A percentile compares a stretch with the other conserved stretches of the same genome.
These are phyloP conservation scores for Aphelenchoides besseyi DNA, from an alignment of 1,140 invertebrate genomes.

Conservation along the genomic window DNA sequence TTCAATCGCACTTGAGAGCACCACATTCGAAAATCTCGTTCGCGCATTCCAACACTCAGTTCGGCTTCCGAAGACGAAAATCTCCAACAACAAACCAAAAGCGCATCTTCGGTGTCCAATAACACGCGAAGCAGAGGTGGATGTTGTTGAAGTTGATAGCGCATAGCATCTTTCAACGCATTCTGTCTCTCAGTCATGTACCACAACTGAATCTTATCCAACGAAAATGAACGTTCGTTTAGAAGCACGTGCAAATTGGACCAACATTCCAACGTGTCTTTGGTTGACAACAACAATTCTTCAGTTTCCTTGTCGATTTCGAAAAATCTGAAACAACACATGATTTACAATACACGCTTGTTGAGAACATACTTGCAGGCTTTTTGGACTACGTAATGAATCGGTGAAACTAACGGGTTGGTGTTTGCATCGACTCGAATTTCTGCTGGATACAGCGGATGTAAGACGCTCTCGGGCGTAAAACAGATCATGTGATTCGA, in stretches of 20 bases:
- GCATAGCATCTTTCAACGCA: conserved; percentile 52
- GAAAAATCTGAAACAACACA: conserved; percentile 32
- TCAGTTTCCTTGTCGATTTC: conserved; percentile 20
- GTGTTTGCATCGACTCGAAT: conserved; percentile 33
- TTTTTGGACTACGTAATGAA: conserved; percentile 53
- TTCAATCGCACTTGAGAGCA: conserved; percentile 36
- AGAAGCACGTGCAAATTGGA: conserved; percentile 45
- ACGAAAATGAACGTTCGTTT: conserved; percentile 37
- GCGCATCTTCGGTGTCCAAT: conserved; percentile 56
- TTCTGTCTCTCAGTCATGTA: conserved; percentile 57
- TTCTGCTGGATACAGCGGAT: conserved; percentile 58
- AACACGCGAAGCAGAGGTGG: conserved; percentile 51
- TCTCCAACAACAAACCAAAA: conserved; percentile 52
- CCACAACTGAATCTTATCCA: conserved; percentile 55
- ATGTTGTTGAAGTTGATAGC: conserved; percentile 57
- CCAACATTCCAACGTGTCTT: conserved; percentile 49
- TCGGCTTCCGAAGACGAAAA: conserved; percentile 57
- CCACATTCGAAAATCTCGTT: conserved; percentile 56
- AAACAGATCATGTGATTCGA: conserved; percentile 60
- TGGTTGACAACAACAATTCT: conserved; percentile 45
- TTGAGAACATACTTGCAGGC: conserved; percentile 50
- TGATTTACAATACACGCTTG: neutral
- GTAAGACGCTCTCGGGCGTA: conserved; percentile 59
- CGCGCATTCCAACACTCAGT: conserved; percentile 56
- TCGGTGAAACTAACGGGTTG: conserved; percentile 39